Evolutionary conservation across 2,113 vertebrate genomes (phyloP).

Genomic region (Bufo gargarizans): DNA sequence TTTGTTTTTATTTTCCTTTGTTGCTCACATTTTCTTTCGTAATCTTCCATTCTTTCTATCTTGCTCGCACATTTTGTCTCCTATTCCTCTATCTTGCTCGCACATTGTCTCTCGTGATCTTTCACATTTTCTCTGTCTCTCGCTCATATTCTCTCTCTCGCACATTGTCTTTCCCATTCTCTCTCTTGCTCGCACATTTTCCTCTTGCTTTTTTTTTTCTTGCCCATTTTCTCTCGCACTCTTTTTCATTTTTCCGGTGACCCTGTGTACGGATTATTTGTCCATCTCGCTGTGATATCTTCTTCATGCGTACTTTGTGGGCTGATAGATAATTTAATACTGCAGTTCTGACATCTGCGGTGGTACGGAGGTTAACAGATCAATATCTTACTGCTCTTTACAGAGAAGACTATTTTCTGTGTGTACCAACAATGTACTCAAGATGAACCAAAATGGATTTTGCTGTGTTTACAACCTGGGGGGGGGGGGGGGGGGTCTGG

Average conservation of each 20-base stretch:
- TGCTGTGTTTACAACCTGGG: not conserved
- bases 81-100: no score
- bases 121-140: no score
- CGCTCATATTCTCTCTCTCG: no score
- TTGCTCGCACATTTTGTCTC: no score
- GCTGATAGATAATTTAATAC: not conserved
- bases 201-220: no score
- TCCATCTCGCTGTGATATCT: not conserved
- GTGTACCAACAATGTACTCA: not conserved
- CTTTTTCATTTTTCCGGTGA: not conserved
- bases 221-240: not conserved
- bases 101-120: no score
- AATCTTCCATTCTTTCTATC: no score
- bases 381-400: not conserved
- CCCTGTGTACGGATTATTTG: not conserved
- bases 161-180: no score
- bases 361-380: slow-evolving; percentile 2
- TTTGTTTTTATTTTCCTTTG: no score
- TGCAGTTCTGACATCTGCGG: not conserved
- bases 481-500: no score
- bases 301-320: not conserved
- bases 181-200: no score
- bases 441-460: not conserved
- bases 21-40: no score
- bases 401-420: not conserved